These are phyloP conservation scores for Leptatherina wallacei DNA, from an alignment of 2,797 vertebrate genomes.

Conservation along the genomic window DNA sequence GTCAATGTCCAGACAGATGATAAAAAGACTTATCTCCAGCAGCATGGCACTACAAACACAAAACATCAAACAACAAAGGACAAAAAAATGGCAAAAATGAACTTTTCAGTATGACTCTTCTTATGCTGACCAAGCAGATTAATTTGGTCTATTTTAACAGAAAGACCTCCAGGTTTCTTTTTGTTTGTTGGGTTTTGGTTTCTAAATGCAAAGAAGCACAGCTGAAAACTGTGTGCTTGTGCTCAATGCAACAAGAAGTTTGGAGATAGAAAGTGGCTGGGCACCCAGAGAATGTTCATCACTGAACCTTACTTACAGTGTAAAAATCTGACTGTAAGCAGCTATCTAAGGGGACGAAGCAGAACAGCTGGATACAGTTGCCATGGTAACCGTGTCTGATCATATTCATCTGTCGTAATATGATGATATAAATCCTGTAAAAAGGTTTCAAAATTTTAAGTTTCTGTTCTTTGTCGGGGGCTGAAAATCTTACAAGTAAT, in stretches of 20 bases:
- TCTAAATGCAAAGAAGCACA: conserved; percentile 1
- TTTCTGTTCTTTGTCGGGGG: neutral
- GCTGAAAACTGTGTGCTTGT: conserved; percentile 12
- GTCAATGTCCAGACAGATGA: conserved; percentile 53
- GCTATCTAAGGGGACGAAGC: no score
- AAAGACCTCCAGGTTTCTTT: neutral
- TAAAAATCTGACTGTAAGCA: no score
- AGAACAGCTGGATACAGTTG: no score
- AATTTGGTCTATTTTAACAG: neutral
- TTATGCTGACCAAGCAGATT: conserved; percentile 3
- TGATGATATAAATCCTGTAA: no score
- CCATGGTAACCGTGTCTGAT: no score
- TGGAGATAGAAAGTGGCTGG: neutral
- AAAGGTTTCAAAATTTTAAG: neutral
- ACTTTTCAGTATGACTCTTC: neutral
- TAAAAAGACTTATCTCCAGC: conserved; percentile 88
- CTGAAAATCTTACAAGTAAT: neutral
- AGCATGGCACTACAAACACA: neutral
- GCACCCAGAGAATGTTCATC: neutral
- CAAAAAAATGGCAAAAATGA: neutral
- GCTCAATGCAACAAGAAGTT: neutral
- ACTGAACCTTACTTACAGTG: neutral
- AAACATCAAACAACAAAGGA: neutral
- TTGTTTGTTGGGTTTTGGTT: no score
- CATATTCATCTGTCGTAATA: no score